phyloP scores from a whole-genome alignment of 1,140 invertebrate species.

The Lepeophtheirus salmonis region DNA sequence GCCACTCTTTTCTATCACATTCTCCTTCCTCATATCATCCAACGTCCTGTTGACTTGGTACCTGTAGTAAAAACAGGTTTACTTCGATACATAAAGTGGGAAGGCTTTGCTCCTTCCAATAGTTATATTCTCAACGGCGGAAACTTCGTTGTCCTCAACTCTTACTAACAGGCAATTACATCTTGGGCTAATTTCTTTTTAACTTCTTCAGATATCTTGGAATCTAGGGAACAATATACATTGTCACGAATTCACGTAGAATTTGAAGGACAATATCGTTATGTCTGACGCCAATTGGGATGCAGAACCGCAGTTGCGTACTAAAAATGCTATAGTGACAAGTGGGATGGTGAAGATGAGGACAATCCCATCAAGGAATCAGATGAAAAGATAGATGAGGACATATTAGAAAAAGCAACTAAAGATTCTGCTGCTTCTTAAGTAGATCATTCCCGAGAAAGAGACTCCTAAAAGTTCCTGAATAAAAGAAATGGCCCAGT shows the following conservation, averaged over 20 bases:
- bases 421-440: neutral
- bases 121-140: too few species aligned
- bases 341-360: conserved; percentile 13
- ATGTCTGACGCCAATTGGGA: conserved; percentile 7
- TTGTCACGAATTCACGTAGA: neutral
- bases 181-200: too few species aligned
- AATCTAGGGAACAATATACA: too few species aligned
- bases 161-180: too few species aligned
- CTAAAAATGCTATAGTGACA: neutral
- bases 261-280: neutral
- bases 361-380: conserved; percentile 5
- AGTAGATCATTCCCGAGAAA: conserved; percentile 6
- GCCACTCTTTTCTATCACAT: too few species aligned
- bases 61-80: too few species aligned
- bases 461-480: neutral
- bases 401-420: neutral
- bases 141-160: too few species aligned
- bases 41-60: too few species aligned
- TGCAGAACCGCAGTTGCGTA: neutral
- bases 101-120: too few species aligned
- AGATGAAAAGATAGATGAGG: neutral
- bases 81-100: too few species aligned
- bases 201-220: too few species aligned
- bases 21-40: too few species aligned
- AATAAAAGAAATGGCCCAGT: neutral